Evolutionary conservation across 2,113 vertebrate species (phyloP), one percentile per base, ranked within the genome.

Genomic region (Rhinogobius similis): DNA sequence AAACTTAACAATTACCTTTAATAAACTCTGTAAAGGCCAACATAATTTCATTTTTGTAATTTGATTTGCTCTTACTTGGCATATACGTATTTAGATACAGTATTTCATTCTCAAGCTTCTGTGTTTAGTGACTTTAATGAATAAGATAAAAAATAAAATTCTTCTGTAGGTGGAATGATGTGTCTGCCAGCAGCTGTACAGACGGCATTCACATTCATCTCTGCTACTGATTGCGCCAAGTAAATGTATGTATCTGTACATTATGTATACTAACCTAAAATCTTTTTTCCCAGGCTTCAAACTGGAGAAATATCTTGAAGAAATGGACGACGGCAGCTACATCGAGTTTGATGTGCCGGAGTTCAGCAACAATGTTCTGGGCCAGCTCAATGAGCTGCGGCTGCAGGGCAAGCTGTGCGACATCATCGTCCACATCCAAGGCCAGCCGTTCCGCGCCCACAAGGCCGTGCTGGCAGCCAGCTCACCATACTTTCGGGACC

Each of bases 301-400:
- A 80, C 87, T 88, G 90, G 89, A 90, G 82, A 91, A 88, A 88
- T 78, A 73, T 72, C 87, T 90, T 76, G 86, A 92, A 97, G 96
- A 94, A 92, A 98, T 98, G 98, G 98, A 98, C 93, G 93, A 93
- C 91, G 95, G 95, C 94, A 95, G 95, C 93, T 98, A 96, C 92
- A 96, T 99, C 93, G 96, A 99, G 94, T 98, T 99, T 80, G 97
- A 99, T 73, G 97, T 99, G 93, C 97, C 98, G 1, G 97, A 98
- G 90, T 98, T 98, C 95, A 98, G 98, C 93, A 98, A 93, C 94
- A 96, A 94, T 23, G 96, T 99, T 75, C 93, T 99, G 88, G 96
- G 93, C 92, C 97, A 99, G 89, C 93, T 99, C 66, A 99, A 99
- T 0, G 96, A 98, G 77, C 94, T 99, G 76, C 96, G 98, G 79